Percentiles rank a stretch among this genome's conserved stretches.
phyloP scores from a whole-genome alignment of 2,888 invertebrate genomes.

The Meiosimyza platycephala region DNA sequence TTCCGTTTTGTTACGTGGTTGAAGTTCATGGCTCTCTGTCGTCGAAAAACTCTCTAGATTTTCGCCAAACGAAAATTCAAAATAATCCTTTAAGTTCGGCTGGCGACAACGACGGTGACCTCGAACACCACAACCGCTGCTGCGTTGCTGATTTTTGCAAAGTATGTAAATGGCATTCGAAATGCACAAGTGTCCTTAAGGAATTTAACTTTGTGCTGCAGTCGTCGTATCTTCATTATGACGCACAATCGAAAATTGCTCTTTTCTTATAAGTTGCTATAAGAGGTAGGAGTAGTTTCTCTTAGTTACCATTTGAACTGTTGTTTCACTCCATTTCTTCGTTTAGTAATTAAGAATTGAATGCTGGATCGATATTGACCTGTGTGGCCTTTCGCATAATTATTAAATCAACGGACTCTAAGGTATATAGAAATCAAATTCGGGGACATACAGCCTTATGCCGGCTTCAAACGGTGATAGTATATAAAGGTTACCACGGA shows the following conservation, averaged over 20 bases:
- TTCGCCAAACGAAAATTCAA: slow-evolving; percentile 1
- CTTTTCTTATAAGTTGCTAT: background rate
- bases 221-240: slow-evolving; percentile 5
- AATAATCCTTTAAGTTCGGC: slow-evolving; percentile 25
- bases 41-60: slow-evolving; percentile 4
- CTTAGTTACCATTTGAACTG: too few species aligned
- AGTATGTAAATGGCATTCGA: background rate
- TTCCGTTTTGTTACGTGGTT: slow-evolving; percentile 25
- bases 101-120: slow-evolving; percentile 15
- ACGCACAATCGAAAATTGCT: slow-evolving; percentile 18
- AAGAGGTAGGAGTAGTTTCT: too few species aligned
- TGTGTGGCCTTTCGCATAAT: too few species aligned
- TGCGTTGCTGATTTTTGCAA: slow-evolving; percentile 5
- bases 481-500: too few species aligned
- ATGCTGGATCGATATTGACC: too few species aligned
- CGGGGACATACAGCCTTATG: too few species aligned
- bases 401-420: too few species aligned
- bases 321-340: background rate
- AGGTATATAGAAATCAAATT: too few species aligned
- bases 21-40: slow-evolving; percentile 6
- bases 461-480: too few species aligned
- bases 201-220: slow-evolving; percentile 11
- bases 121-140: background rate
- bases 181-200: slow-evolving; percentile 31
- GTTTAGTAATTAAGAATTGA: background rate